phyloP scores from a whole-genome alignment of 2,888 invertebrate species.

The Pammene aurita region DNA sequence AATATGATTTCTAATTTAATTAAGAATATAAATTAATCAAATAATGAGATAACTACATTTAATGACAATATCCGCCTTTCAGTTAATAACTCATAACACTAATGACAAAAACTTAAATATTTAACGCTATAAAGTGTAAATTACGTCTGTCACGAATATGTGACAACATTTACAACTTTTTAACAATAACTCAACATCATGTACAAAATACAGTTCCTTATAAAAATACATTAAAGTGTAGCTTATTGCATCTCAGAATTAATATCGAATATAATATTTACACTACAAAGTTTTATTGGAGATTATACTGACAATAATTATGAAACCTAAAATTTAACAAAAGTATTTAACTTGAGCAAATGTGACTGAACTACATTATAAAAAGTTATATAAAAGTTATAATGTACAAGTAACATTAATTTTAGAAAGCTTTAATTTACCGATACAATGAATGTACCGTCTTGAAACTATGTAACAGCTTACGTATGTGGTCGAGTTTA shows the following conservation, averaged over 20 bases:
- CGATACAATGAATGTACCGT: background rate
- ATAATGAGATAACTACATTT: background rate
- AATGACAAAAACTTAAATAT: conserved; percentile 1
- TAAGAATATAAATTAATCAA: conserved; percentile 22
- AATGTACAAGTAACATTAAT: background rate
- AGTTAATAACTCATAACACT: conserved; percentile 2
- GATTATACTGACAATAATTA: conserved; percentile 10
- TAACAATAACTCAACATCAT: conserved; percentile 1
- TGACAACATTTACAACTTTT: background rate
- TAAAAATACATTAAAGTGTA: conserved; percentile 33
- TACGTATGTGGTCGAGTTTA: no score
- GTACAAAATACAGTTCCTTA: conserved; percentile 3
- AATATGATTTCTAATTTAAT: conserved; percentile 5
- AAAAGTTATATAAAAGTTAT: conserved; percentile 15
- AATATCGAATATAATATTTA: conserved; percentile 26
- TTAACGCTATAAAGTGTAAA: background rate
- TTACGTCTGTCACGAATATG: background rate
- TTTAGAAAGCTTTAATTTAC: background rate
- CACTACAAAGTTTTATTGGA: conserved; percentile 2
- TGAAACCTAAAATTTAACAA: conserved; percentile 10
- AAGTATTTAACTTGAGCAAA: conserved; percentile 40
- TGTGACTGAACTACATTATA: conserved; percentile 31
- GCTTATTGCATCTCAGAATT: conserved; percentile 14
- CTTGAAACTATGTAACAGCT: background rate
- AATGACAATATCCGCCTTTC: conserved; percentile 4